Base-by-base conservation (phyloP, 1,140 invertebrate species). In the Temnothorax nylanderi region DNA sequence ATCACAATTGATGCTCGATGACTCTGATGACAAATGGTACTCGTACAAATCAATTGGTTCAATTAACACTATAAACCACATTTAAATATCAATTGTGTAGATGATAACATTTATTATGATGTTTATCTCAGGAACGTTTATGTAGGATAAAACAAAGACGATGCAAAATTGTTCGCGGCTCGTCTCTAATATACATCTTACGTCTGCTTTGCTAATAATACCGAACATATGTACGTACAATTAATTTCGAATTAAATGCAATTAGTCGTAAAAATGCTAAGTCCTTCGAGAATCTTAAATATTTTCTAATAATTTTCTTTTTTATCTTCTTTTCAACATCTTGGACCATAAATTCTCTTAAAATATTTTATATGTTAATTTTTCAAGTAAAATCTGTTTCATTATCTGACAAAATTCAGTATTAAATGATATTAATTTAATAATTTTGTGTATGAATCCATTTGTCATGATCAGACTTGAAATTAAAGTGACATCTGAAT, bases 201-300 rank as follows among this genome's bases (percentile, higher is more conserved):
- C 34, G 54, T 41, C 32, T 88, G 10, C 26, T 58, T 47, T 49
- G 44, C 3, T 49, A 82, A 71, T 58, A 69, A 64, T 34, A 10
- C 32, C 44, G 1, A 82, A 72, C 13, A 21, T 16, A 58, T 3
- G 5, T 82, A 82, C 37, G 13, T 71, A 75, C 11, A 18, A 74
- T 87, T 65, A 76, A 77, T 89, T 87, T 82, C 21, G 21, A 84
- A 89, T 89, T 84, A 89, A 90, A 84, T 89, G 65, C 85, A 89
- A 58, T 89, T 84, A 78, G 3, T 77, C 41, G 7, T 77, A 72
- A 71, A 44, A 87, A 72, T 77, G 81, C 21, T 10, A 72, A 11
- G 47, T 77, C n/a, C n/a, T 74, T 47, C 11, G 5, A 7, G 21
- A 69, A 44, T 32, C 26, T 72, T 56, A 47, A 47, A 78, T 37